These are phyloP conservation scores for Tamandua tetradactyla DNA, from an alignment of 2,797 vertebrate genomes.

Conservation along the genomic window DNA sequence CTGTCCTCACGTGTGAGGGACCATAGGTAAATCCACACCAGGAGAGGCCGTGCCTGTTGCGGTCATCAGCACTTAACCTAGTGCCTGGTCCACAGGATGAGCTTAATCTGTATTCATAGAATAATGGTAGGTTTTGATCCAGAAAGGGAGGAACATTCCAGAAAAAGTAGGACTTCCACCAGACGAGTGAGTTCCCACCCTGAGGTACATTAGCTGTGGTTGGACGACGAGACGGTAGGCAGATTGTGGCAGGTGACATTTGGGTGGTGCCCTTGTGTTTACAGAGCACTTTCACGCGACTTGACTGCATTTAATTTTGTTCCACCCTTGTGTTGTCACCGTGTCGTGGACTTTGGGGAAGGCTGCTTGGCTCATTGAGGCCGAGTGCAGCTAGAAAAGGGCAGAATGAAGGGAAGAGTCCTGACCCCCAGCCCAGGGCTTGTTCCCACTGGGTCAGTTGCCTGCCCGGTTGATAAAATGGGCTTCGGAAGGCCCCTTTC, in stretches of 20 bases:
- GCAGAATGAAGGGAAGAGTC: neutral
- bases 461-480: neutral
- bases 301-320: neutral
- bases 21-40: neutral
- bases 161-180: neutral
- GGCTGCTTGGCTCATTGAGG: neutral
- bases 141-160: neutral
- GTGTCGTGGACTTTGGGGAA: neutral
- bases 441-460: neutral
- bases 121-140: neutral
- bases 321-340: neutral
- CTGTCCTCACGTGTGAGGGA: neutral
- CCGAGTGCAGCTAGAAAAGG: neutral
- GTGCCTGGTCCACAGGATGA: neutral
- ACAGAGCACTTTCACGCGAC: fast-evolving
- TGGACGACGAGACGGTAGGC: neutral
- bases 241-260: neutral
- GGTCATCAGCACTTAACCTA: neutral
- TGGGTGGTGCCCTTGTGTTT: neutral
- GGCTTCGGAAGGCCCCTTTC: neutral
- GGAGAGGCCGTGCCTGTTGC: too few species aligned
- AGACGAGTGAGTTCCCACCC: neutral
- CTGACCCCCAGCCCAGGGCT: neutral
- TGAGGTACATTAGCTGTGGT: neutral
- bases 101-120: neutral